Conservation (phyloP, 2,797 vertebrate genomes). For the Todus mexicanus region DNA sequence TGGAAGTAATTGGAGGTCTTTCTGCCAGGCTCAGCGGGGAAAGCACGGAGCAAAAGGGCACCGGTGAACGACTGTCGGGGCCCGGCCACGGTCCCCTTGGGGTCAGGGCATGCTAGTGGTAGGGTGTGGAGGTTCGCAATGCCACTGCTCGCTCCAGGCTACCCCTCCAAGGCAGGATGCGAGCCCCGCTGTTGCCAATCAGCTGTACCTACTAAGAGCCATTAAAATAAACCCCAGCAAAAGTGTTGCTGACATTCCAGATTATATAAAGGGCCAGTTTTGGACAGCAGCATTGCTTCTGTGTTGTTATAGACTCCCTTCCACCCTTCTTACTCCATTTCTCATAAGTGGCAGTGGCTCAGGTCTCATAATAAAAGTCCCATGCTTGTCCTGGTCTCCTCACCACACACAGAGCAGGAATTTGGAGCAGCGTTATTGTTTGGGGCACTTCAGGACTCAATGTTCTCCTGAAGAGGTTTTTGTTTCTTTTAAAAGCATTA, state of each 20-base stretch:
- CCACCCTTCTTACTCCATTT: conserved; percentile 34
- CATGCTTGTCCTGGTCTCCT: not conserved
- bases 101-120: rapidly evolving
- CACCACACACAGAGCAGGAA: conserved; percentile 27
- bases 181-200: rapidly evolving
- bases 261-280: not conserved
- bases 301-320: conserved; percentile 1
- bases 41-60: not conserved
- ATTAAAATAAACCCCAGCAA: conserved; percentile 8
- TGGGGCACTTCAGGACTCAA: not conserved
- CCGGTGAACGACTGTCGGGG: rapidly evolving
- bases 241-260: not conserved
- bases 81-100: rapidly evolving
- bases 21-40: not conserved
- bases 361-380: conserved; percentile 11
- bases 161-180: not conserved
- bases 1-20: conserved; percentile 11
- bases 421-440: not conserved
- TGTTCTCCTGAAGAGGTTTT: not conserved
- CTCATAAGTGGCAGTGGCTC: not conserved
- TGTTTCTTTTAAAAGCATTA: conserved; percentile 34
- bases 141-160: rapidly evolving
- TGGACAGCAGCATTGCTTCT: not conserved
- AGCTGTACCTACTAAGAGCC: not conserved
- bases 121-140: not conserved